phyloP scores from a whole-genome alignment of 1,140 invertebrate genomes.

The Goniozus legneri region DNA sequence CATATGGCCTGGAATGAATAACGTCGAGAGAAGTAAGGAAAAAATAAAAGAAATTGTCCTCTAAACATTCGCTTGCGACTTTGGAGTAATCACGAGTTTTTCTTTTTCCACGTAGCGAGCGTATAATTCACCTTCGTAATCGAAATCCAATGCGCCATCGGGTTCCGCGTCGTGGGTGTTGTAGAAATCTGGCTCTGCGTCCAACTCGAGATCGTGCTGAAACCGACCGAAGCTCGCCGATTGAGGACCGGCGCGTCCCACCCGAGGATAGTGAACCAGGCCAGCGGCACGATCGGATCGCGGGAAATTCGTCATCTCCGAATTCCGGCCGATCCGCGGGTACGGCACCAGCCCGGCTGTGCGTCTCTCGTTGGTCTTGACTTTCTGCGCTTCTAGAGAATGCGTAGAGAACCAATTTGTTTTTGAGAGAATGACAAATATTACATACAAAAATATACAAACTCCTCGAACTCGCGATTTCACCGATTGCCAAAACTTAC shows the following conservation, averaged over 20 bases:
- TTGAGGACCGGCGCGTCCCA: slow-evolving; percentile 17
- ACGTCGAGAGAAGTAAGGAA: too few species aligned
- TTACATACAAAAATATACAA: too few species aligned
- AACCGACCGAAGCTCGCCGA: slow-evolving; percentile 7
- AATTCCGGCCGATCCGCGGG: slow-evolving; percentile 32
- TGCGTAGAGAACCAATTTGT: neutral
- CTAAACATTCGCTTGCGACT: too few species aligned
- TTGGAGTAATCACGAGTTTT: too few species aligned
- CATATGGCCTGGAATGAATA: neutral
- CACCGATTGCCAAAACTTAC: slow-evolving; percentile 25
- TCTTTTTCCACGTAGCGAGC: too few species aligned
- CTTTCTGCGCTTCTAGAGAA: slow-evolving; percentile 25
- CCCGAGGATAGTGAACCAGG: slow-evolving; percentile 13
- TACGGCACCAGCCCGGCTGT: slow-evolving; percentile 26
- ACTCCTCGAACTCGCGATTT: too few species aligned
- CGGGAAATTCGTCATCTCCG: slow-evolving; percentile 18
- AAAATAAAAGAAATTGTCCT: too few species aligned
- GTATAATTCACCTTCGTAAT: slow-evolving; percentile 30
- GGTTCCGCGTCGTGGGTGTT: slow-evolving; percentile 11
- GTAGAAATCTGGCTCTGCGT: too few species aligned
- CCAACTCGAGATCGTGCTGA: slow-evolving; percentile 16
- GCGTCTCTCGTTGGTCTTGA: slow-evolving; percentile 28
- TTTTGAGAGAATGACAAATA: too few species aligned
- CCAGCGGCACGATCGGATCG: slow-evolving; percentile 18
- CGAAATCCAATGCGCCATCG: slow-evolving; percentile 13